Percentiles rank a stretch among this genome's conserved stretches.
phyloP scores from a whole-genome alignment of 1,140 invertebrate species.

The Aporrectodea caliginosa region DNA sequence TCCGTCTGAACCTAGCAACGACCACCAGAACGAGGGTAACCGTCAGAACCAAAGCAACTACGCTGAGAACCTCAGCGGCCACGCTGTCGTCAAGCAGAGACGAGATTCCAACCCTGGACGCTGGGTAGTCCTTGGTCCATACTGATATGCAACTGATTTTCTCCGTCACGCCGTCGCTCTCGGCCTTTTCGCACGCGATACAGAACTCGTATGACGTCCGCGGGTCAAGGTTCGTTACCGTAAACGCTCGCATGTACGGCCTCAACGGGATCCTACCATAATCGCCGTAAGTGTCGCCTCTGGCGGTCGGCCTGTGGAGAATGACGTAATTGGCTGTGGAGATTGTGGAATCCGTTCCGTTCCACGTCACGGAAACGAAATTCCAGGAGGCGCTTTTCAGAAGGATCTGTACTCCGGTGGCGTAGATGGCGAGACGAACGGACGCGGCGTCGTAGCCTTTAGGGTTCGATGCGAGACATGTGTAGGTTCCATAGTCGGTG shows the following conservation, averaged over 20 bases:
- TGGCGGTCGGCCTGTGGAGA: conserved; percentile 40
- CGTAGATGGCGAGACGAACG: conserved; percentile 44
- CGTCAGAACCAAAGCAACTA: background rate
- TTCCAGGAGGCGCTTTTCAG: conserved; percentile 48
- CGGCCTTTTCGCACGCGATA: conserved; percentile 49
- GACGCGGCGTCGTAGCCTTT: conserved; percentile 47
- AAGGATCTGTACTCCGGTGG: conserved; percentile 53
- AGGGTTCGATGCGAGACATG: conserved; percentile 44
- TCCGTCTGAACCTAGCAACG: background rate
- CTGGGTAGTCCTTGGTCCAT: background rate
- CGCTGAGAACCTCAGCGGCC: background rate
- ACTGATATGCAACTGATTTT: background rate
- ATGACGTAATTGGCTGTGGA: conserved; percentile 54
- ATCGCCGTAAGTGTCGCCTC: conserved; percentile 11
- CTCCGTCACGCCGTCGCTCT: background rate
- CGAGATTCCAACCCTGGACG: background rate
- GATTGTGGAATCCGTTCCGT: conserved; percentile 52
- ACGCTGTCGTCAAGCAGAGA: background rate
- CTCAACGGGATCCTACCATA: conserved; percentile 42
- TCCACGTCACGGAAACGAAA: conserved; percentile 57
- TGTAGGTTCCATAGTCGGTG: conserved; percentile 45
- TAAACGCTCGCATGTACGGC: conserved; percentile 48
- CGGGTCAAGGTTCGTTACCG: conserved; percentile 54
- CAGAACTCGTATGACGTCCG: conserved; percentile 57
- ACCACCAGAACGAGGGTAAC: background rate